Percentiles rank a stretch among this genome's conserved stretches.
Evolutionary conservation across 2,797 vertebrate species (phyloP).

Genomic region (Benthosema pterotum): DNA sequence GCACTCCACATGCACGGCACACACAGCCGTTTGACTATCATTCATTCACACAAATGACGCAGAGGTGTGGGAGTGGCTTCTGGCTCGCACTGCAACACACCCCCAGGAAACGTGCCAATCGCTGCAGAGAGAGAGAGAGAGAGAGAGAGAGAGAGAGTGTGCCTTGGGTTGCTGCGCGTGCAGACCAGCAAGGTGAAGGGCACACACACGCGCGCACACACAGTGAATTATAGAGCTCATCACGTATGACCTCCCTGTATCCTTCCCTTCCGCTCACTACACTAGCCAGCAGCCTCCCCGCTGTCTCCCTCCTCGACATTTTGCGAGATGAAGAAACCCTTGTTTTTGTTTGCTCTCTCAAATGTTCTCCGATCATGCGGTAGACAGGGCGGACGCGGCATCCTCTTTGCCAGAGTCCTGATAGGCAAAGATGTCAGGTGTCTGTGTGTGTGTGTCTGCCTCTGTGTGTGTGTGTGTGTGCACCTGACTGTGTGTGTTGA

Average conservation of each 20-base stretch:
- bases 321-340: neutral
- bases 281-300: neutral
- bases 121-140: no score
- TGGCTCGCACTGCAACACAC: constrained; percentile 48
- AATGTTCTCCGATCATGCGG: no score
- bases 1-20: neutral
- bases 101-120: constrained; percentile 64
- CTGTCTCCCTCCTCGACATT: neutral
- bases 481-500: no score
- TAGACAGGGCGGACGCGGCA: no score
- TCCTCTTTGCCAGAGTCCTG: no score
- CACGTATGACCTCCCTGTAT: neutral
- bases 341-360: no score
- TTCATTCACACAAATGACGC: constrained; percentile 69
- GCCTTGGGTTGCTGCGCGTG: constrained; percentile 9
- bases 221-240: constrained; percentile 26
- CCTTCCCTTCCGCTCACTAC: neutral
- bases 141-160: no score
- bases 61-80: constrained; percentile 61
- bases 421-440: neutral
- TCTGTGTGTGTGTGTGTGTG: no score
- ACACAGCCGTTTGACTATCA: constrained; percentile 4
- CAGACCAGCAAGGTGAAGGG: constrained; percentile 59
- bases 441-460: neutral
- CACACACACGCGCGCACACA: no score